These are phyloP conservation scores for Bimastos eiseni DNA, from an alignment of 2,888 invertebrate species.

Conservation along the genomic window DNA sequence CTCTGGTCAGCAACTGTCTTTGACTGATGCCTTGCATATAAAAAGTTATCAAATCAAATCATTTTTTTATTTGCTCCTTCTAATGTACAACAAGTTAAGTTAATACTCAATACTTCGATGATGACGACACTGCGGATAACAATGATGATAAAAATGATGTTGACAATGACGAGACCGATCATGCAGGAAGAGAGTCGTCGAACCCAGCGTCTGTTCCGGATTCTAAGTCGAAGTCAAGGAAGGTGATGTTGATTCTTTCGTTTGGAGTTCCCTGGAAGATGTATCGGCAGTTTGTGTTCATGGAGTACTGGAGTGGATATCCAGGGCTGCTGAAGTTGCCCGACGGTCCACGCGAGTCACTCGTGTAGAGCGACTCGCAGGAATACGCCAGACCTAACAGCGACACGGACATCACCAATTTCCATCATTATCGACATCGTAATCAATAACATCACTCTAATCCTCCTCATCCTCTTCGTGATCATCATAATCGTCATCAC, in stretches of 20 bases:
- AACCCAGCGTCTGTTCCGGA: slow-evolving; percentile 40
- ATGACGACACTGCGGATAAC: too few relatives aligned
- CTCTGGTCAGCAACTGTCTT: too few relatives aligned
- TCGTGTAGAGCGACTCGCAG: slow-evolving; percentile 34
- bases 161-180: neutral
- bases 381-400: neutral
- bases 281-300: slow-evolving; percentile 51
- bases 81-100: too few relatives aligned
- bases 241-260: slow-evolving; percentile 51
- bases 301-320: slow-evolving; percentile 54
- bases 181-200: neutral
- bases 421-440: slow-evolving; percentile 19
- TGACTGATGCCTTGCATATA: too few relatives aligned
- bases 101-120: too few relatives aligned
- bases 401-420: neutral
- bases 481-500: slow-evolving; percentile 27
- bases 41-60: too few relatives aligned
- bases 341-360: slow-evolving; percentile 31
- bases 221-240: slow-evolving; percentile 40
- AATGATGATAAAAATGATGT: too few relatives aligned
- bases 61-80: too few relatives aligned
- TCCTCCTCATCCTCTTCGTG: slow-evolving; percentile 27
- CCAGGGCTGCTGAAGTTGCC: slow-evolving; percentile 54
- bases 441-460: slow-evolving; percentile 9
- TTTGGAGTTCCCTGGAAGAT: slow-evolving; percentile 52